Conservation (phyloP, 2,888 invertebrate genomes). For the Chalcosyrphus nemorum region DNA sequence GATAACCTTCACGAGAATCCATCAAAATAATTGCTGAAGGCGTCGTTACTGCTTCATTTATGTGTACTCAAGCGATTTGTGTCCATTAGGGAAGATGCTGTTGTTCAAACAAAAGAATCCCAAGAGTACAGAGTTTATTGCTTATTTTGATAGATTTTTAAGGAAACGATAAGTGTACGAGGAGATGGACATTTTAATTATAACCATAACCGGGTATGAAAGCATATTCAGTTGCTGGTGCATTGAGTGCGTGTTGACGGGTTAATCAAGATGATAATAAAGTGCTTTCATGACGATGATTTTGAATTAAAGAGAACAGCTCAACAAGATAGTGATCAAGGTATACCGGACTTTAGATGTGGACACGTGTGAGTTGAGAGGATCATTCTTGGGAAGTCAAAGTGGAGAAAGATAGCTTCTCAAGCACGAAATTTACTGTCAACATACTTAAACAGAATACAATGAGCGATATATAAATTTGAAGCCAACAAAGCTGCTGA, state of each 20-base stretch:
- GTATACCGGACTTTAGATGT: too few relatives aligned
- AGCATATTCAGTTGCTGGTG: background rate
- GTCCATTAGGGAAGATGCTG: constrained; percentile 46
- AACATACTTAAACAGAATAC: too few relatives aligned
- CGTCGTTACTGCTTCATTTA: constrained; percentile 61
- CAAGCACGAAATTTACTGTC: too few relatives aligned
- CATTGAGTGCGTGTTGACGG: background rate
- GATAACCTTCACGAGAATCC: constrained; percentile 51
- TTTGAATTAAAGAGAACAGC: background rate
- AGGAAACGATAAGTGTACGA: constrained; percentile 13
- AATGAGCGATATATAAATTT: too few relatives aligned
- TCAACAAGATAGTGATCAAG: background rate
- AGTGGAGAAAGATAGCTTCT: too few relatives aligned
- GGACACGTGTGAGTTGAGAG: too few relatives aligned
- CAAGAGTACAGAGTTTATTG: background rate
- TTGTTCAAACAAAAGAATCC: constrained; percentile 31
- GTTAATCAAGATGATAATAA: constrained; percentile 6
- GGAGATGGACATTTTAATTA: constrained; percentile 36
- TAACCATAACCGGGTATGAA: background rate
- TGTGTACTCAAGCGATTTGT: constrained; percentile 49
- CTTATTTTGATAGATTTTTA: constrained; percentile 8
- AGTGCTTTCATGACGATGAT: constrained; percentile 1
- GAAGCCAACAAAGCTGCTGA: too few relatives aligned
- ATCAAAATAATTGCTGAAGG: constrained; percentile 62
- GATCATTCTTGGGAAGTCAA: too few relatives aligned